Evolutionary conservation across 1,140 invertebrate species (phyloP), one percentile per base, ranked within the genome.

Genomic region (Drosophila orena): DNA sequence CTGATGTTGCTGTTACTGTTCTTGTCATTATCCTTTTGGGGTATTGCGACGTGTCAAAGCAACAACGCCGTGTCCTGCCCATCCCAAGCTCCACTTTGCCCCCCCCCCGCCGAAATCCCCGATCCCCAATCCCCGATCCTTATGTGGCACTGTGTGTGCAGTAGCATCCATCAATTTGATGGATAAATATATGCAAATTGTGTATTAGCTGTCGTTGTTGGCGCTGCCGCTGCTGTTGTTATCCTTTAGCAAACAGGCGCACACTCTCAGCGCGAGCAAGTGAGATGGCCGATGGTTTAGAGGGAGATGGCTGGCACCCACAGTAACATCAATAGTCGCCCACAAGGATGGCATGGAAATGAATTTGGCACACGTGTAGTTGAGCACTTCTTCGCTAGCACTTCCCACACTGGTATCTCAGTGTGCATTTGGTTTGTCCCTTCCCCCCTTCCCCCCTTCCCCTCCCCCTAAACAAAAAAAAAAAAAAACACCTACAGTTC

Each of bases 101-200:
- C 57, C 35, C 15, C 17, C 0, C 35, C 30, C 57, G 27, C 15
- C 17, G 8, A 30, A 10, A 10, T 20, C 17, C 42, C 8, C 42
- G 17, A 27, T 34, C 22, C 44, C 17, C 17, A 10, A 10, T 20
- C 17, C 42, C 8, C 42, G 17, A 27, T 34, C 22, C 44, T n/a
- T 37, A 49, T 64, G 60, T 64, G 60, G 46, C 46, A 8, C 61
- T 64, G 71, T 70, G 83, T 86, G 66, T 88, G 84, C 83, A 88
- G 83, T 91, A 89, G 89, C 89, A 91, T 91, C 89, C 90, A 91
- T 91, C 90, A 91, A 91, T 91, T 91, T 91, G 90, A 91, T 91
- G 90, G 90, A 91, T 91, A 91, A 91, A 91, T 91, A 91, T 91
- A 91, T 91, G 90, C 90, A 91, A 91, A 91, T 91, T 91, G 90